Percentiles rank a stretch among this genome's conserved stretches.
These are phyloP conservation scores for Arion vulgaris DNA, from an alignment of 1,140 invertebrate genomes.

Conservation along the genomic window DNA sequence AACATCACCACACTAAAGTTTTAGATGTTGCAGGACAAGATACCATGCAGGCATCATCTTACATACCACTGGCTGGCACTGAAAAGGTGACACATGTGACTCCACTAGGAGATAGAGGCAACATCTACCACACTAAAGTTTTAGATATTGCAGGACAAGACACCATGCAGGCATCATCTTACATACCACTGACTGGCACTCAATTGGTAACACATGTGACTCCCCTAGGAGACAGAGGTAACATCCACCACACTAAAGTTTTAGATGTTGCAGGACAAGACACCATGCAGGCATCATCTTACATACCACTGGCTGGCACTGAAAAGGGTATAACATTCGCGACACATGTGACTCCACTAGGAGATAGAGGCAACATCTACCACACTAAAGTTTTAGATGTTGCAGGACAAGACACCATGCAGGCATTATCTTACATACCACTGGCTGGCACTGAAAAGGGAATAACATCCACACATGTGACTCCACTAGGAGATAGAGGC, in stretches of 20 bases:
- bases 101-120: too few relatives aligned
- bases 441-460: neutral
- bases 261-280: slow-evolving; percentile 36
- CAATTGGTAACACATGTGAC: neutral
- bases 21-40: slow-evolving; percentile 28
- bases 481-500: slow-evolving; percentile 10
- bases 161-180: too few relatives aligned
- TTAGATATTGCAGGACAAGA: too few relatives aligned
- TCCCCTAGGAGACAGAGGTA: slow-evolving; percentile 31
- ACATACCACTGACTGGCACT: too few relatives aligned
- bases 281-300: neutral
- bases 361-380: slow-evolving; percentile 27
- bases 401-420: slow-evolving; percentile 15
- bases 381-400: slow-evolving; percentile 35
- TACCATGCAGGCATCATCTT: neutral
- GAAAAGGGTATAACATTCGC: neutral
- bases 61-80: too few relatives aligned
- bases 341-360: neutral
- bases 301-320: slow-evolving; percentile 1
- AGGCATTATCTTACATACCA: neutral
- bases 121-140: too few relatives aligned
- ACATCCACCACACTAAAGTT: slow-evolving; percentile 31
- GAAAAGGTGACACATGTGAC: too few relatives aligned
- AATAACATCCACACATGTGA: neutral
- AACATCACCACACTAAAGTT: slow-evolving; percentile 18